These are phyloP conservation scores for Drosophila jambulina DNA, from an alignment of 1,140 invertebrate genomes.

Conservation along the genomic window DNA sequence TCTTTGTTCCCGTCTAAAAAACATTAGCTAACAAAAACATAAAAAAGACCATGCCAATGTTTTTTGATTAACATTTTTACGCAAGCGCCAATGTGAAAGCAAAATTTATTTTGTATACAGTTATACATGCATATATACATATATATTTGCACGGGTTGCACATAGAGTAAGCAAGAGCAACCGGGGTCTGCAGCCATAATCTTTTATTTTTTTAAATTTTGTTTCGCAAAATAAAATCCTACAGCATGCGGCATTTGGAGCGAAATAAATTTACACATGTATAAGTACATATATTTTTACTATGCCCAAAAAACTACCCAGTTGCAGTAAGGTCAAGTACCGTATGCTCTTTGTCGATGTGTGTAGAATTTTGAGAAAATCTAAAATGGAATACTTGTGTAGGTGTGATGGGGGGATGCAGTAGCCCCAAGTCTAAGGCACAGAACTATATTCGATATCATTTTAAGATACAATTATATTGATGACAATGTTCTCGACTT, in stretches of 20 bases:
- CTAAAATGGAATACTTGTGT: background rate
- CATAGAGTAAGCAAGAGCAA: slow-evolving; percentile 33
- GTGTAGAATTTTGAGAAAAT: slow-evolving; percentile 11
- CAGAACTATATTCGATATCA: slow-evolving; percentile 1
- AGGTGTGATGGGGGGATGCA: background rate
- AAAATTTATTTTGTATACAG: slow-evolving; percentile 79
- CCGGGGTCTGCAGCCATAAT: slow-evolving; percentile 31
- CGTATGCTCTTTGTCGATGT: slow-evolving; percentile 1
- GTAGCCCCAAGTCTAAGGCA: background rate
- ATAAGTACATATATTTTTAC: slow-evolving; percentile 35
- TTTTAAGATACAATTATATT: slow-evolving; percentile 1
- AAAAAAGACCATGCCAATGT: slow-evolving; percentile 58
- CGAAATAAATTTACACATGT: slow-evolving; percentile 21
- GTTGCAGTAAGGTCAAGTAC: slow-evolving; percentile 10
- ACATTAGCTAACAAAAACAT: slow-evolving; percentile 1
- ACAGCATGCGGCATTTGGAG: slow-evolving; percentile 18
- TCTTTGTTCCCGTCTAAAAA: slow-evolving; percentile 68
- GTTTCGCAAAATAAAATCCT: slow-evolving; percentile 28
- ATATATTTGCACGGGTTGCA: slow-evolving; percentile 68
- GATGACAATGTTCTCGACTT: background rate
- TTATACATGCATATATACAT: slow-evolving; percentile 64
- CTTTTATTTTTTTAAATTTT: slow-evolving; percentile 22
- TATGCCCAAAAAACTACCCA: slow-evolving; percentile 15
- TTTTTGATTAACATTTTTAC: slow-evolving; percentile 75
- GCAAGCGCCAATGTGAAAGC: slow-evolving; percentile 78